Evolutionary conservation across 2,797 vertebrate species (phyloP).

Genomic region (Hydrolagus colliei): DNA sequence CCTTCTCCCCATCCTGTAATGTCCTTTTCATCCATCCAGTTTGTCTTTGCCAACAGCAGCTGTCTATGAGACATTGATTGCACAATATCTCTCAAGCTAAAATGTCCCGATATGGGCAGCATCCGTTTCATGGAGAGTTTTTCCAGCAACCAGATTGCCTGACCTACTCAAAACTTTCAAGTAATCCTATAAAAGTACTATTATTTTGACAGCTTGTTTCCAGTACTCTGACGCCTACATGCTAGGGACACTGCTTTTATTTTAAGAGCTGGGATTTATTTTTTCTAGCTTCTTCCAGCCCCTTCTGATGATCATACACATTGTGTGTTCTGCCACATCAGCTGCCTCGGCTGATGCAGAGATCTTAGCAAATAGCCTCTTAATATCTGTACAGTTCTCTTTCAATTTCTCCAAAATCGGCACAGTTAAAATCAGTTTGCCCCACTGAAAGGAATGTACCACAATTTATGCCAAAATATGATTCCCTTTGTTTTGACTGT

Average conservation of each 20-base stretch:
- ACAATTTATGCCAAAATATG: background rate
- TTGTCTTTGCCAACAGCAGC: background rate
- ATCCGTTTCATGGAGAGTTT: too few relatives aligned
- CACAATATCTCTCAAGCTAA: background rate
- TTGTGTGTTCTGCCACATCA: background rate
- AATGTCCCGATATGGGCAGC: background rate
- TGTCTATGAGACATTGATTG: background rate
- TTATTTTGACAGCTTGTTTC: background rate
- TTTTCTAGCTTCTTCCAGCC: background rate
- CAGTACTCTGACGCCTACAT: background rate
- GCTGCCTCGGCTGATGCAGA: background rate
- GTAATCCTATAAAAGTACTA: background rate
- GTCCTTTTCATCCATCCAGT: background rate
- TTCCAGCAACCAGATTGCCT: too few relatives aligned
- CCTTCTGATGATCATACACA: background rate
- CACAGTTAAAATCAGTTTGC: background rate
- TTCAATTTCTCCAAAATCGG: background rate
- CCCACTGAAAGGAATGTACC: background rate
- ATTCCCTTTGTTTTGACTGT: background rate
- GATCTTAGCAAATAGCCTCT: background rate
- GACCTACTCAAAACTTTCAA: too few relatives aligned
- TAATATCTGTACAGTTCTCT: background rate
- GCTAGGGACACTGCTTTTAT: background rate
- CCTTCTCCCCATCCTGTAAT: too few relatives aligned
- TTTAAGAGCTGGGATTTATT: background rate